Base-by-base conservation (phyloP, 2,797 vertebrate species). In the Miichthys miiuy region DNA sequence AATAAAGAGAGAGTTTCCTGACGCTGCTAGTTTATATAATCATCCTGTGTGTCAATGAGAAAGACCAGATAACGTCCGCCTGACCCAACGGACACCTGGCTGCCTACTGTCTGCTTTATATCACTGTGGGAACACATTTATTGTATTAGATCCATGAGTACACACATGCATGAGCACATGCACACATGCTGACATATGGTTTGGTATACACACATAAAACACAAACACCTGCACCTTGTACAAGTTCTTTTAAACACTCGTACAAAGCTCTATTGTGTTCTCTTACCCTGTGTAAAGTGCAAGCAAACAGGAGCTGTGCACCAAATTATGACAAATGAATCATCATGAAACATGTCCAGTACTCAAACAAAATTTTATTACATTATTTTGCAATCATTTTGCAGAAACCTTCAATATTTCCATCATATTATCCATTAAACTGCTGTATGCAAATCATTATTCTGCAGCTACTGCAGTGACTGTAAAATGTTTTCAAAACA, bases 1-100 rank as follows among this genome's bases (percentile, higher is more conserved):
- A 73, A 81, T 74, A 48, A 79, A 62, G 25, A 78, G 20, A 62
- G 42, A 77, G 58, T 63, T 77, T 46, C 71, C 71, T 55, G 47
- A 67, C 55, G 54, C 69, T 30, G 51, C 56, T 70, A 62, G 34
- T 57, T 80, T 48, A 57, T 84, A 57, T 85, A 87, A 74, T 66
- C 74, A 55, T 76, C 56, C 16, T 55, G 50, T 58, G 72, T 72
- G 69, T 82, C 52, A 61, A 46, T 77, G 76, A 90, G n/a, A 77
- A 81, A 84, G 38, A 71, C 65, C 75, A 87, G 77, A 86, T 71
- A 82, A 68, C 2, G 5, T 34, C 46, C 8, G 54, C 46, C 54
- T 66, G 48, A 58, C 55, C 73, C 72, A 54, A 5, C 1, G 7
- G 65, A 89, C 72, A 82, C 82, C 80, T 82, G 77, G 60, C 55